Base-by-base conservation (phyloP, 2,888 invertebrate species). In the Syritta pipiens region DNA sequence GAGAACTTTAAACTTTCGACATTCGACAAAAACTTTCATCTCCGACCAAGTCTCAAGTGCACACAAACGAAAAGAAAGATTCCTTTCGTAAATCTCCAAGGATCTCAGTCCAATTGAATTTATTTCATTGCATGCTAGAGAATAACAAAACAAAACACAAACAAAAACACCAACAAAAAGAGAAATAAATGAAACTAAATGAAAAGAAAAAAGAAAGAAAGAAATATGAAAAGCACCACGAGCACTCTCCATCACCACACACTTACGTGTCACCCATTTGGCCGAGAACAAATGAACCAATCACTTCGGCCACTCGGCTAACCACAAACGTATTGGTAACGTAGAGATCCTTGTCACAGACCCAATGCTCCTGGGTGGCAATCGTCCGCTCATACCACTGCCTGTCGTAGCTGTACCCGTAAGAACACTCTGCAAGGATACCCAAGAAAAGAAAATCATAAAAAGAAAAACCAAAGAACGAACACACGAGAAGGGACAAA, bases 261-360 rank as follows among this genome's bases (percentile, higher is more conserved):
- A 85, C 89, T 89, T 88, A 92, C 91, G 87, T 89, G 85, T 92
- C 92, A 62, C 91, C 91, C 82, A 91, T 85, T 85, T 91, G 90
- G 76, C 91, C 91, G 84, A 92, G 90, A 81, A 91, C 84, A 83
- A 91, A 89, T 28, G 91, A 90, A 48, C 91, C 92, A 53, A 90
- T 82, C 65, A 91, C 90, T 85, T 91, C 91, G 26, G 91, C 90
- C 59, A 90, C 86, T 82, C 90, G 89, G 69, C 88, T 87, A 82
- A 90, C 87, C 32, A 90, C 90, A 83, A 92, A 90, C 30, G 90
- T 88, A 85, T 91, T 91, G 65, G 91, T 90, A 60, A 90, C 90
- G 82, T 89, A 89, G 81, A 91, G 86, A 81, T 90, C 89, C 83
- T 90, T 89, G 28, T 90, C 89, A 83, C 92, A 92, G 10, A 92